Percentiles rank a stretch among this genome's conserved stretches.
Evolutionary conservation across 2,113 vertebrate species (phyloP).

Genomic region (Entelurus aequoreus): DNA sequence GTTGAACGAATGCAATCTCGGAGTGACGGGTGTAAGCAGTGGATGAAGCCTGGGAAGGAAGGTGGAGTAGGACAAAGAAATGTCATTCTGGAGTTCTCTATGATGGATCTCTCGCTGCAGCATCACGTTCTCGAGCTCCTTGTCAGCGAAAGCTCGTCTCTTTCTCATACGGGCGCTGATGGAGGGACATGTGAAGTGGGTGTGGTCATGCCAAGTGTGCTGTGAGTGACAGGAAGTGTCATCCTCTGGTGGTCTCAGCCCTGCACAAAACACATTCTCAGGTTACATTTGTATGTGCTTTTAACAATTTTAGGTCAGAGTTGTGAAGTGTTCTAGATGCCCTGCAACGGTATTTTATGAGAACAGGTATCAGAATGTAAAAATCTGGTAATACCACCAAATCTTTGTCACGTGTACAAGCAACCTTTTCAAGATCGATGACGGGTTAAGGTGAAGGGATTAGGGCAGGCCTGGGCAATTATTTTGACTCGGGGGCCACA

Average conservation of each 20-base stretch:
- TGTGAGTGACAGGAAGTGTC: constrained; percentile 51
- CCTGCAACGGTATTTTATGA: no score
- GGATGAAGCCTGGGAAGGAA: constrained; percentile 42
- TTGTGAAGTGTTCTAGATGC: no score
- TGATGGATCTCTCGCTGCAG: constrained; percentile 66
- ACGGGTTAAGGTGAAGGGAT: no score
- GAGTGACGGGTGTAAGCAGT: constrained; percentile 27
- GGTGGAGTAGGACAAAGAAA: constrained; percentile 30
- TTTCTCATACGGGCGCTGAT: constrained; percentile 72
- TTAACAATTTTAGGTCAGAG: neutral
- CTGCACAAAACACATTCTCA: constrained; percentile 17
- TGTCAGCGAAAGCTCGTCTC: constrained; percentile 67
- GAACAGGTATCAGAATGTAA: no score
- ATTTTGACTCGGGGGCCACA: no score
- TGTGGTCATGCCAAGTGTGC: constrained; percentile 20
- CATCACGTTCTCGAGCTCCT: constrained; percentile 74
- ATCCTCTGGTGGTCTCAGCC: constrained; percentile 50
- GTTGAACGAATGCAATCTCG: constrained; percentile 42
- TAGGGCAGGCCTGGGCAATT: no score
- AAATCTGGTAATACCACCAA: no score
- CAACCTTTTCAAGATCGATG: no score
- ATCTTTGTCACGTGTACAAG: no score
- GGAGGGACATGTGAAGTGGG: constrained; percentile 35
- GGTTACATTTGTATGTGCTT: constrained; percentile 11
- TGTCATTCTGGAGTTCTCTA: constrained; percentile 54